Evolutionary conservation across 2,113 vertebrate genomes (phyloP), one percentile per base, ranked within the genome.

Genomic region (Salvelinus sp.): DNA sequence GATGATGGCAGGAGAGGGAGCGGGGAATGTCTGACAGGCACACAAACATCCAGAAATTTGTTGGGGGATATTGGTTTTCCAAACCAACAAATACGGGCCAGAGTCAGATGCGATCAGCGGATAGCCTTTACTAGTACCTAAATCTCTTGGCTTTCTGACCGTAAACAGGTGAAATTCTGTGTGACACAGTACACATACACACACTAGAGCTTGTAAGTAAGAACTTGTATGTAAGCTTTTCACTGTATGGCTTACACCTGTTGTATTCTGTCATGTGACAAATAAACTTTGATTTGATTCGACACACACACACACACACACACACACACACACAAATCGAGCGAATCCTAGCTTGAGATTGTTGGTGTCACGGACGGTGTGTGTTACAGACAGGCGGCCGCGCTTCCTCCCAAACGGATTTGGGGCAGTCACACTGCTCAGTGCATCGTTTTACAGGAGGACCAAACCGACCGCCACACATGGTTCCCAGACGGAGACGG

Each of bases 11-110:
- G 58, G 58, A 62, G n/a, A 62, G 78, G 73, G 64, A 72, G 18
- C 38, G 66, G 62, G 58, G 48, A 75, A 83, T 75, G 83, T 76
- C 79, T 84, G 78, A 88, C 83, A 86, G 87, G 89, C 83, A 86
- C 85, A 89, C 89, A 87, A 77, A 86, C 77, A 80, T 80, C 81
- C 86, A 87, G 79, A 87, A 88, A 89, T 85, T 74, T 85, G 85
- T 89, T 88, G 86, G 82, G 85, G 82, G 77, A 89, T 87, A 85
- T 85, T 4, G 18, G 74, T 72, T 85, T 89, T 91, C 83, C 87
- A 88, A 87, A 80, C 78, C 86, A 10, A 9, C 38, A 44, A 44
- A 44, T 6, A 33, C 33, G 1, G 6, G 88, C 86, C 82, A 80
- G 71, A 81, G 78, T 87, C 70, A 77, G 77, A 90, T 85, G 82